Conservation (phyloP, 1,140 invertebrate genomes). For the Megalopta genalis region DNA sequence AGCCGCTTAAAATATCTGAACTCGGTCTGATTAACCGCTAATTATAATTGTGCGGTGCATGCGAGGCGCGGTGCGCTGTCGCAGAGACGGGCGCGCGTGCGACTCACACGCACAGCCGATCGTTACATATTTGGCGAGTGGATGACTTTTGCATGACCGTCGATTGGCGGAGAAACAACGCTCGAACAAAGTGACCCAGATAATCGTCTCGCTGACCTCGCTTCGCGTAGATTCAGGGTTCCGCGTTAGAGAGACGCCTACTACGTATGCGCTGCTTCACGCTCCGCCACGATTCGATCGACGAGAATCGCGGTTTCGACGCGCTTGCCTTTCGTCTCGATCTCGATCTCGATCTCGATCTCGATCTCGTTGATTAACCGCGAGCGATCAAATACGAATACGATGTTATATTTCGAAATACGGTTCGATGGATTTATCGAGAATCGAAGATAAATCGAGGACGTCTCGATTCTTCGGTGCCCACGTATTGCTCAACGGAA, state of each 20-base stretch:
- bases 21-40: slow-evolving; percentile 68
- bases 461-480: no score
- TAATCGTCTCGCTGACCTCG: slow-evolving; percentile 6
- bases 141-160: slow-evolving; percentile 38
- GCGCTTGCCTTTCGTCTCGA: no score
- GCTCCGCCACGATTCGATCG: no score
- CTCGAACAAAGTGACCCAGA: slow-evolving; percentile 14
- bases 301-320: no score
- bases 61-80: not conserved
- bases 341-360: no score
- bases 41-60: slow-evolving; percentile 64
- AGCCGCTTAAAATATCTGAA: slow-evolving; percentile 55
- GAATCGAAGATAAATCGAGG: no score
- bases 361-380: no score
- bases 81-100: slow-evolving; percentile 17
- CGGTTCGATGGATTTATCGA: no score
- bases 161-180: slow-evolving; percentile 43
- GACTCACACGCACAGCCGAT: slow-evolving; percentile 27
- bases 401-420: no score
- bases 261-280: no score
- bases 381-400: no score
- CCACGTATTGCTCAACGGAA: no score
- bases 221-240: not conserved
- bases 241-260: not conserved
- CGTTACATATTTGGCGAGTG: slow-evolving; percentile 26